Percentiles rank a stretch among this genome's conserved stretches.
Conservation (phyloP, 1,140 invertebrate species). For the Papilio aristodemus region DNA sequence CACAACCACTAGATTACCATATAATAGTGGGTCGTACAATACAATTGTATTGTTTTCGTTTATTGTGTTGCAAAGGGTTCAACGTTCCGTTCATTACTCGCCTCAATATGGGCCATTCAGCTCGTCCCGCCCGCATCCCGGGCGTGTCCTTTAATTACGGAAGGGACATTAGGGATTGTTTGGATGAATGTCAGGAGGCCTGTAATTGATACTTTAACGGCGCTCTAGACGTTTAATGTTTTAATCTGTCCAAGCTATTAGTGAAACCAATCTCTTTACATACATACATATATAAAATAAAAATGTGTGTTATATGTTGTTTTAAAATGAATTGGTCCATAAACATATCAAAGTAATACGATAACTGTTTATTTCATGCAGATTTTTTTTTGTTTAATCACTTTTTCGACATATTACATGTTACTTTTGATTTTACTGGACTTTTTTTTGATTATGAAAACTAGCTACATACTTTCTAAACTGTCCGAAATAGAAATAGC, state of each 20-base stretch:
- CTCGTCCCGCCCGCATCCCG: slow-evolving; percentile 54
- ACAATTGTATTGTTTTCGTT: slow-evolving; percentile 34
- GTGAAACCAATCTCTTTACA: background rate
- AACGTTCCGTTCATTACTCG: slow-evolving; percentile 46
- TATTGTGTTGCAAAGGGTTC: slow-evolving; percentile 41
- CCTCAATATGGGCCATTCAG: slow-evolving; percentile 58
- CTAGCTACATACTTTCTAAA: background rate
- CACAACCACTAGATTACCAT: background rate
- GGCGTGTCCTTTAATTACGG: slow-evolving; percentile 57
- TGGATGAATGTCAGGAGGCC: slow-evolving; percentile 30
- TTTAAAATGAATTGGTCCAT: too few relatives aligned
- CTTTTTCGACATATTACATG: too few relatives aligned
- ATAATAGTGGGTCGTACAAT: slow-evolving; percentile 10
- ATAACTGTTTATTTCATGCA: too few relatives aligned
- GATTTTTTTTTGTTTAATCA: too few relatives aligned
- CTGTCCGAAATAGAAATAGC: background rate
- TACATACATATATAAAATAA: background rate
- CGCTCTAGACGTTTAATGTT: slow-evolving; percentile 7
- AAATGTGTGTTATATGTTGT: background rate
- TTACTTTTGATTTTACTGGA: too few relatives aligned
- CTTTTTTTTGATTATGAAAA: too few relatives aligned
- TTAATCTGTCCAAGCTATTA: background rate
- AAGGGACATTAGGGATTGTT: slow-evolving; percentile 48
- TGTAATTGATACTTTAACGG: slow-evolving; percentile 22
- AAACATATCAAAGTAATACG: too few relatives aligned